Base-by-base conservation (phyloP, 2,888 invertebrate species). In the Drosophila koepferae region DNA sequence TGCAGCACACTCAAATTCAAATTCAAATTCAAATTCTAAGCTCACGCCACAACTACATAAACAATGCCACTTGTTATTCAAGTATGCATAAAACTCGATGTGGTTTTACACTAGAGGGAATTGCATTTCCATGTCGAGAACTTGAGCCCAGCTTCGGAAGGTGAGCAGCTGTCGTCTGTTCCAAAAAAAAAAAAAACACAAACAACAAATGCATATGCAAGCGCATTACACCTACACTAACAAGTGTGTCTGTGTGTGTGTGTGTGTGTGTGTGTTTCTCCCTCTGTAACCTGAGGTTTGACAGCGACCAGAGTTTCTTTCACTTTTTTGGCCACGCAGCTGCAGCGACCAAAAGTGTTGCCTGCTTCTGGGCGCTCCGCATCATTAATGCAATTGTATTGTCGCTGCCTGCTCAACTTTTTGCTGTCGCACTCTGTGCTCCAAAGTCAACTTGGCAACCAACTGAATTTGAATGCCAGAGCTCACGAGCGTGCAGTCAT, bases 351-450 rank as follows among this genome's bases (percentile, higher is more conserved):
- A 74, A 76, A 76, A 66, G 69, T 77, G 74, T 71, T 74, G 73
- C 82, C 80, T 72, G 63, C 71, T 69, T 71, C 71, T 62, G 63
- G 49, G 77, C 71, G 77, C 64, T 38, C 31, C 41, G 63, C 86
- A 83, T 83, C 86, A 89, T 89, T 85, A 85, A 83, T 85, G 83
- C 83, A 81, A 76, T 80, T 80, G 80, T 81, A 61, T 61, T 80
- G 77, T 54, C 62, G 69, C 64, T 59, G 66, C 54, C 68, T 48
- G 63, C 67, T 59, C 53, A 74, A 74, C 68, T 63, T 81, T 81
- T 61, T 63, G 59, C 63, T 53, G 56, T 60, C 54, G 62, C 56
- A 59, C 67, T 48, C 63, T 67, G 70, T 66, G 67, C 53, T 34
- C 58, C 54, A 66, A 77, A 77, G 74, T 80, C 81, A 69, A 72